Evolutionary conservation across 2,888 invertebrate species (phyloP).

Genomic region (Hirudinaria manillensis): DNA sequence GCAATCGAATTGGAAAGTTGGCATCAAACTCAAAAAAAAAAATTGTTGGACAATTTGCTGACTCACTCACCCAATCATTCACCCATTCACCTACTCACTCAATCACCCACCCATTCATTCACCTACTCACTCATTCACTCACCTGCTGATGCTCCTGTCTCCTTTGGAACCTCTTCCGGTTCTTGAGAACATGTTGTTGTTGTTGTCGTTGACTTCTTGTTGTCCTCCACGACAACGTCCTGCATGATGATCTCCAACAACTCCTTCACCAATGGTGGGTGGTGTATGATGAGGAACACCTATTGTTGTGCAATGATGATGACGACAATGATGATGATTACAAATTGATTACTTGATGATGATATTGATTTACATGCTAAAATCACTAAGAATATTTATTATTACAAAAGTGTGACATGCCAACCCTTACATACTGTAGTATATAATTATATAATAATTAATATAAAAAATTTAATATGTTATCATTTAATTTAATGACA

Average conservation of each 20-base stretch:
- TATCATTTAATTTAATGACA: too few relatives aligned
- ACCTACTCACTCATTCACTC: background rate
- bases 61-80: background rate
- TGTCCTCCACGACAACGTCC: constrained; percentile 60
- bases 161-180: background rate
- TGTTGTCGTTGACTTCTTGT: background rate
- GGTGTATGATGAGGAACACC: constrained; percentile 83
- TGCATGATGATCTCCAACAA: constrained; percentile 81
- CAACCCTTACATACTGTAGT: too few relatives aligned
- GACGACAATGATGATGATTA: too few relatives aligned
- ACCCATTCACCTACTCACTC: background rate
- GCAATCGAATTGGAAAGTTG: too few relatives aligned
- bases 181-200: background rate
- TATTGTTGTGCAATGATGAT: constrained; percentile 36
- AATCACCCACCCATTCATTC: background rate
- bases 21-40: too few relatives aligned
- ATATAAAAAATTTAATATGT: too few relatives aligned
- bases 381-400: too few relatives aligned
- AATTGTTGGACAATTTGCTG: too few relatives aligned
- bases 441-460: too few relatives aligned
- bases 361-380: too few relatives aligned
- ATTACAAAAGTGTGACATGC: too few relatives aligned
- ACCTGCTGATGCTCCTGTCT: background rate
- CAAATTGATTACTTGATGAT: too few relatives aligned
- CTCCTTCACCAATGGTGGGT: constrained; percentile 80